A percentile compares a stretch with the other conserved stretches of the same genome.
Conservation (phyloP, 2,113 vertebrate genomes). For the Epinephelus fuscoguttatus region DNA sequence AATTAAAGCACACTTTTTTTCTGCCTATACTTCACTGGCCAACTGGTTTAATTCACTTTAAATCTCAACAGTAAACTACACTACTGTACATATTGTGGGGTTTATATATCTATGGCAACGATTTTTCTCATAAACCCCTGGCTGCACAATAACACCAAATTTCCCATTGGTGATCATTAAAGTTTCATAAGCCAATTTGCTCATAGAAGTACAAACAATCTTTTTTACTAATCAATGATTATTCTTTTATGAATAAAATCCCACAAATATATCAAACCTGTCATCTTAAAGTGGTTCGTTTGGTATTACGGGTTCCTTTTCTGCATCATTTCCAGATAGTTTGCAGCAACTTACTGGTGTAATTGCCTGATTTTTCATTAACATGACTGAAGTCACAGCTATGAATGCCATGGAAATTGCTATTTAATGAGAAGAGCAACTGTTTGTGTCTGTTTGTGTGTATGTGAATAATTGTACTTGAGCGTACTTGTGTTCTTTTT, state of each 20-base stretch:
- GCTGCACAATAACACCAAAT: constrained; percentile 7
- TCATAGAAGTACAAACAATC: constrained; percentile 15
- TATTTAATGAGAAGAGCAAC: constrained; percentile 40
- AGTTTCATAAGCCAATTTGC: constrained; percentile 25
- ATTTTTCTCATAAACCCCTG: background rate
- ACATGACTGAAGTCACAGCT: constrained; percentile 27
- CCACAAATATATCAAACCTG: constrained; percentile 8
- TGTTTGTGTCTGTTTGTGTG: background rate
- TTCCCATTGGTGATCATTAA: constrained; percentile 36
- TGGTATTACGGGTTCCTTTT: constrained; percentile 2
- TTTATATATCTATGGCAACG: constrained; percentile 6
- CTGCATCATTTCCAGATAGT: constrained; percentile 13
- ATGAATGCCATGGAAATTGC: constrained; percentile 36
- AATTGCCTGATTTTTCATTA: constrained; percentile 49
- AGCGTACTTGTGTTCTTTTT: background rate
- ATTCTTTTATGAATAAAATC: background rate
- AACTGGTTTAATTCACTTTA: background rate
- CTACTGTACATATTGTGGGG: background rate
- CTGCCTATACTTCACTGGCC: background rate
- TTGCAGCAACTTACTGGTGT: constrained; percentile 33
- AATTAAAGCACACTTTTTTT: background rate
- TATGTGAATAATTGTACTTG: background rate
- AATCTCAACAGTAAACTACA: constrained; percentile 12
- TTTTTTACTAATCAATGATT: background rate
- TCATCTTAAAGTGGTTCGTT: constrained; percentile 13